Percentiles rank a stretch among this genome's conserved stretches.
Conservation (phyloP, 2,888 invertebrate genomes). For the Ernsta delagoae region DNA sequence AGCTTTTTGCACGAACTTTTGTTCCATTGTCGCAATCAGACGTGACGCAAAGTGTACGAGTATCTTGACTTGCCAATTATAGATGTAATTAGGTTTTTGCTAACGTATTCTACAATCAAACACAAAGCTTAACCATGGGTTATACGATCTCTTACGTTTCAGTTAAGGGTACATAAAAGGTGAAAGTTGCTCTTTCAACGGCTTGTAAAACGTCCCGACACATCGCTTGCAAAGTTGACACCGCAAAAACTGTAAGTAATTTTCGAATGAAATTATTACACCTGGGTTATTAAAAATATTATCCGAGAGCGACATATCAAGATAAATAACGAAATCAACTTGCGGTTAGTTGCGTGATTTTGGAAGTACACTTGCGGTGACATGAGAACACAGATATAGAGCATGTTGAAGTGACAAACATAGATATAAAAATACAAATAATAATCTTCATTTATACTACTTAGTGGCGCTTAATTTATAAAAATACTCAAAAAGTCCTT, state of each 20-base stretch:
- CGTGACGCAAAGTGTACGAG: conserved; percentile 46
- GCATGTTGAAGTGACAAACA: conserved; percentile 5
- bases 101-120: conserved; percentile 22
- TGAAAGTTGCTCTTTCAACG: conserved; percentile 25
- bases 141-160: background rate
- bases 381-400: conserved; percentile 53
- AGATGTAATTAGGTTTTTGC: conserved; percentile 38
- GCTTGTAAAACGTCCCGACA: conserved; percentile 20
- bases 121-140: background rate
- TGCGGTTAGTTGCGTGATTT: conserved; percentile 69
- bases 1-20: conserved; percentile 55
- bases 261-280: conserved; percentile 12
- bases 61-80: conserved; percentile 44
- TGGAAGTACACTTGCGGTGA: conserved; percentile 60
- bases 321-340: conserved; percentile 62
- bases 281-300: conserved; percentile 25
- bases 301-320: conserved; percentile 42
- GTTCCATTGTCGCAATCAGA: conserved; percentile 38
- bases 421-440: background rate
- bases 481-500: no score
- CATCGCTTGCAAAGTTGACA: background rate
- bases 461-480: no score
- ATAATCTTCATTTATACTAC: background rate
- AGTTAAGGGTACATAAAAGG: conserved; percentile 12
- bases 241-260: conserved; percentile 12